phyloP scores from a whole-genome alignment of 2,888 invertebrate species.

The Nephrotoma appendiculata region DNA sequence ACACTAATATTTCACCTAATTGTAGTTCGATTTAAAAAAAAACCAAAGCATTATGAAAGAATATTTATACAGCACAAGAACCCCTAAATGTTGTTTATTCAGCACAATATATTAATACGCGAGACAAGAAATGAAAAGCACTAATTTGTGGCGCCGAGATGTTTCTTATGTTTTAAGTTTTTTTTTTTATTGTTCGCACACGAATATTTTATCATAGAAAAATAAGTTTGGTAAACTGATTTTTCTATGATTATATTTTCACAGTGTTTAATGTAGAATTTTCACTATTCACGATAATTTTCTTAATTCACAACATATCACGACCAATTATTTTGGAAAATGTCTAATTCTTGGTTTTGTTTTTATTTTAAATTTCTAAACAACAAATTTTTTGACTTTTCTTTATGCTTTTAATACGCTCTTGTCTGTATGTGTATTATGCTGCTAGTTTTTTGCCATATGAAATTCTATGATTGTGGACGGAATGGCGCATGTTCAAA shows the following conservation, averaged over 20 bases:
- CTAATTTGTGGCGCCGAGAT: neutral
- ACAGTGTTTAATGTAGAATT: neutral
- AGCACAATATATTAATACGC: neutral
- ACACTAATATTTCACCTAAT: neutral
- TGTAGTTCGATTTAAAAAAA: neutral
- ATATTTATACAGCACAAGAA: neutral
- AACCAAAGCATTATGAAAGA: neutral
- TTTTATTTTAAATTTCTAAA: neutral
- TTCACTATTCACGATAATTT: neutral
- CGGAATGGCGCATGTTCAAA: neutral
- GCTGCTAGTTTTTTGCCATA: neutral
- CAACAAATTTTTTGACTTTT: neutral
- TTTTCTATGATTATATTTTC: neutral
- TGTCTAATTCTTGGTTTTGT: neutral
- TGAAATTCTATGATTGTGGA: neutral
- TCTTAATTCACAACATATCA: neutral
- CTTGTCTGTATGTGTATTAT: neutral
- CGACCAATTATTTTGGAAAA: neutral
- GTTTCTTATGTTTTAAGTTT: neutral
- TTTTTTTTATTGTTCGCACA: neutral
- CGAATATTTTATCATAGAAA: no score
- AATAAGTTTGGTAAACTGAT: no score
- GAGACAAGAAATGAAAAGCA: neutral
- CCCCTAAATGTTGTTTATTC: neutral
- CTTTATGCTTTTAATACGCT: neutral